A percentile compares a stretch with the other conserved stretches of the same genome.
Conservation (phyloP, 2,888 invertebrate genomes). For the Xestia rhomboidea region DNA sequence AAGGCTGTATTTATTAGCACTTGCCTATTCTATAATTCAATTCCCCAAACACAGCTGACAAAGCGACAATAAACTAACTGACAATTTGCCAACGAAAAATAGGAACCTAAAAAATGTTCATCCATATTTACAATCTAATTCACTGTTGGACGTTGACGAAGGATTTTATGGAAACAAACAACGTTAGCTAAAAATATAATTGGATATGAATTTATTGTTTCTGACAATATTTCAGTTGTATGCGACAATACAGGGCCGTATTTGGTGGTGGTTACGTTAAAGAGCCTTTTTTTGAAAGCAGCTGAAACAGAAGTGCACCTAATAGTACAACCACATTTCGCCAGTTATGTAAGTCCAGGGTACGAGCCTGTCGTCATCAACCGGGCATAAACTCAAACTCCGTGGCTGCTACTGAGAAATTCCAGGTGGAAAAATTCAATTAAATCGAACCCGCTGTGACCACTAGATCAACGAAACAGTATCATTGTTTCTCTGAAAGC, state of each 20-base stretch:
- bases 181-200: slow-evolving; percentile 45
- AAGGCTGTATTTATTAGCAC: too few species aligned
- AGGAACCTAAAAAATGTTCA: background rate
- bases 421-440: background rate
- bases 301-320: background rate
- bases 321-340: background rate
- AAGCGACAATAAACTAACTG: background rate
- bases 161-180: slow-evolving; percentile 51
- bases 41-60: background rate
- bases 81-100: slow-evolving; percentile 8
- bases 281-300: too few species aligned
- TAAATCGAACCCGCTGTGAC: background rate
- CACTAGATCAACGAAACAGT: background rate
- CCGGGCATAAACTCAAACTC: too few species aligned
- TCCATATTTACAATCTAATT: slow-evolving; percentile 54
- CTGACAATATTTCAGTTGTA: slow-evolving; percentile 57
- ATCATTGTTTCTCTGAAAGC: background rate
- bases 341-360: background rate
- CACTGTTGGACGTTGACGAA: slow-evolving; percentile 42
- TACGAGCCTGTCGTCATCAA: accelerated
- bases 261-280: background rate
- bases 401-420: background rate
- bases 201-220: slow-evolving; percentile 59
- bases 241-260: slow-evolving; percentile 46
- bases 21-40: background rate